Evolutionary conservation across 1,140 invertebrate genomes (phyloP), one percentile per base, ranked within the genome.

Genomic region (Drosophila triauraria): DNA sequence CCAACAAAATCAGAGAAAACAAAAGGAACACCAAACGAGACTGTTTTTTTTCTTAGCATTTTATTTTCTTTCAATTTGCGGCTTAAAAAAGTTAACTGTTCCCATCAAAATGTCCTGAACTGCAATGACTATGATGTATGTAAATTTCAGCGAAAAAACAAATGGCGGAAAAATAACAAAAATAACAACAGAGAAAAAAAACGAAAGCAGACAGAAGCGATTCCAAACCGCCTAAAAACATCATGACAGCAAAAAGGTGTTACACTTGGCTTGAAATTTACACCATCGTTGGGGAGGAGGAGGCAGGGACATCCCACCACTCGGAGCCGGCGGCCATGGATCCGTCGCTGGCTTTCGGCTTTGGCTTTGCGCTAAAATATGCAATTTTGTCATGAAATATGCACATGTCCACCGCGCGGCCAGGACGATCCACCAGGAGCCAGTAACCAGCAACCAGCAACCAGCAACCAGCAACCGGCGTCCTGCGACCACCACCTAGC

Each of bases 341-440:
- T 51, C 60, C 68, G 65, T 23, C 38, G 35, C 58, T 78, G 60
- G 62, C 56, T 77, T 60, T 68, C 68, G 76, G 61, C 79, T 69
- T 80, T 84, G 71, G 70, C 59, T 72, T 62, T 74, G 60, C 70
- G 70, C 76, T 87, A 82, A 87, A 87, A 87, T 87, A 87, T 87
- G 69, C 84, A 87, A 82, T 74, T 78, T 83, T 80, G 76, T 80
- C 84, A 87, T 83, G 77, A 87, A 83, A 87, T 83, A 87, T 87
- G 84, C 83, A 87, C 82, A 86, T 87, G 82, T 86, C 79, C 83
- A 38, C 27, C 50, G 61, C 35, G 27, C 57, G 82, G 60, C 82
- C 69, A 86, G 82, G 67, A 82, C 82, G 69, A 80, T 53, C 9
- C 81, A 13, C 48, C 43, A 48, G 27, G 23, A 32, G 20, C 27